phyloP scores from a whole-genome alignment of 2,797 vertebrate species.

The Rhynchotus rufescens region DNA sequence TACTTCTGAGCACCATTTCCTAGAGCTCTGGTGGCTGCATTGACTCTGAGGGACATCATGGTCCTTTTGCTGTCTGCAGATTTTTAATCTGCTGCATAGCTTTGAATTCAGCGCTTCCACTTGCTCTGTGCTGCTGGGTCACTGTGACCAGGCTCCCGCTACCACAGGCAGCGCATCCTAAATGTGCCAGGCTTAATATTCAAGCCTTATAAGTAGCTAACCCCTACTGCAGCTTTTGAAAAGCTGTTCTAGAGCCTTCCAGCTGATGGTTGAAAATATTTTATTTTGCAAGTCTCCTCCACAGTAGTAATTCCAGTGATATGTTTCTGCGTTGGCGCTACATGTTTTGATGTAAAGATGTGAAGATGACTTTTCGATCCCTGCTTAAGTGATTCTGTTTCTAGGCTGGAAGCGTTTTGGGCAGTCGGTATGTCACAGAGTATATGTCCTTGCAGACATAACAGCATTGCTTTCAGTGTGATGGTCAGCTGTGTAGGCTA shows the following conservation, averaged over 20 bases:
- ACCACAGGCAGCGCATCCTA: neutral
- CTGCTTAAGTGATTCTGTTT: neutral
- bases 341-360: neutral
- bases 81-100: neutral
- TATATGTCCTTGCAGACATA: neutral
- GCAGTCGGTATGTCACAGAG: neutral
- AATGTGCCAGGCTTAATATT: neutral
- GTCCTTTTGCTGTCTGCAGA: constrained; percentile 7
- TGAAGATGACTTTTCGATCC: neutral
- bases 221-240: neutral
- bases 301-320: neutral
- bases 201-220: neutral
- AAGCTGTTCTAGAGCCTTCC: neutral
- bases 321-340: neutral
- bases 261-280: neutral
- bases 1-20: neutral
- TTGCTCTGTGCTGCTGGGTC: neutral
- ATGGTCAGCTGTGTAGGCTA: neutral
- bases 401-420: neutral
- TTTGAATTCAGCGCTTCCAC: constrained; percentile 25
- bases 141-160: neutral
- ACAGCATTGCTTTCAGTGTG: neutral
- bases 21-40: neutral
- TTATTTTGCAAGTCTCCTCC: neutral
- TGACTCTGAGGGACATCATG: neutral